Percentiles rank a stretch among this genome's conserved stretches.
These are phyloP conservation scores for Nephotettix cincticeps DNA, from an alignment of 1,140 invertebrate genomes.

Conservation along the genomic window DNA sequence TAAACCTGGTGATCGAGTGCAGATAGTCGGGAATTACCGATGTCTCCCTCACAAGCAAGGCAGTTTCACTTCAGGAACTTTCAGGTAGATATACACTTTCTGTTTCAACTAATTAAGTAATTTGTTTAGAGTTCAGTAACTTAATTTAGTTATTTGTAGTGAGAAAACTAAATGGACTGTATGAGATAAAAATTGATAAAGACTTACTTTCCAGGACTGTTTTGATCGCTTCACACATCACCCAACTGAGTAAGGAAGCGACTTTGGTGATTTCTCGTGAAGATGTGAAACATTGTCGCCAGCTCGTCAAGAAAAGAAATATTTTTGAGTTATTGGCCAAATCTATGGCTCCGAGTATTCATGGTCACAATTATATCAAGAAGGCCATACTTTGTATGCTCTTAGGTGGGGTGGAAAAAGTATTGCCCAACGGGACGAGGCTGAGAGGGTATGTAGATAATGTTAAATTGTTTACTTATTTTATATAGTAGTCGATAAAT, in stretches of 20 bases:
- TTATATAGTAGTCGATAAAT: neutral
- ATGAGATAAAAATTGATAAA: too few species aligned
- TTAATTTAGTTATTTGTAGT: too few species aligned
- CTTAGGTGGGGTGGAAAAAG: conserved; percentile 94
- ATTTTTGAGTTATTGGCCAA: conserved; percentile 89
- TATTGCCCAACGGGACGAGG: conserved; percentile 92
- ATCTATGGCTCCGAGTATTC: conserved; percentile 97
- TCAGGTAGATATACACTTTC: conserved; percentile 63
- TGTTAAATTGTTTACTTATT: neutral
- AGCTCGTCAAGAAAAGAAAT: conserved; percentile 76
- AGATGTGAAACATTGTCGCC: conserved; percentile 90
- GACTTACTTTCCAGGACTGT: conserved; percentile 78
- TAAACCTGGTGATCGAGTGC: conserved; percentile 96
- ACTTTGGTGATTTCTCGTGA: conserved; percentile 78
- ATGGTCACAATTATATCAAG: conserved; percentile 96
- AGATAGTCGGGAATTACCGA: conserved; percentile 91
- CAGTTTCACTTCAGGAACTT: conserved; percentile 91
- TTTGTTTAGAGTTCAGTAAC: too few species aligned
- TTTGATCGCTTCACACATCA: conserved; percentile 91
- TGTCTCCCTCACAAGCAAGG: conserved; percentile 93
- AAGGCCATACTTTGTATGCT: conserved; percentile 94
- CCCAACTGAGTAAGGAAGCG: conserved; percentile 87
- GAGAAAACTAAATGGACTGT: too few species aligned
- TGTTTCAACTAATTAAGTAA: too few species aligned
- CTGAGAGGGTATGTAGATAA: conserved; percentile 76